Evolutionary conservation across 2,888 invertebrate genomes (phyloP), one percentile per base, ranked within the genome.

Genomic region (Entomobrya proxima): DNA sequence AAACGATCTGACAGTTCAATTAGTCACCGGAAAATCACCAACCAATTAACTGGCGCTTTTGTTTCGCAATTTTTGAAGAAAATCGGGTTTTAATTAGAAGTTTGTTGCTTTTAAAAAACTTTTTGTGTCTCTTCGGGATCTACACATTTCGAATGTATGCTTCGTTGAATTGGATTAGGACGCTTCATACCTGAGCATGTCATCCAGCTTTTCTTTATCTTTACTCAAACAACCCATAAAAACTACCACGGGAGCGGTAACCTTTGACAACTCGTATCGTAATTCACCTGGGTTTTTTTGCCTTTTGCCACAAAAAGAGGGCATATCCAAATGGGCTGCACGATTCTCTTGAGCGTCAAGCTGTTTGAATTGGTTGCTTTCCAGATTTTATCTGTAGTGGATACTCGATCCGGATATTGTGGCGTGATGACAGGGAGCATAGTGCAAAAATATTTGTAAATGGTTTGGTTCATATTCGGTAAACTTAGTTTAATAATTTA

Each of bases 331-430:
- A 24, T n/a, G 15, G 74, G 82, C 6, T 18, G 50, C 9, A 47
- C 80, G 24, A 75, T 37, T 15, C 82, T 18, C 0, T n/a, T n/a
- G n/a, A n/a, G n/a, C n/a, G n/a, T 82, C 82, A 82, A 61, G 75
- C 21, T 82, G 61, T 18, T 75, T 74, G 27, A 82, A 82, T 7
- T 44, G 24, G 27, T 61, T 61, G 2, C 61, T 7, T 2, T 75
- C 47, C 0, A 75, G 27, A 24, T 75, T 74, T 75, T 82, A 75
- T 24, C 74, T 61, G n/a, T 61, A 82, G 44, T 82, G 82, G 0
- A 82, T 0, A 75, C 82, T 32, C 82, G 27, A 35, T 82, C 82
- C 0, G 82, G 82, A 50, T 75, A 82, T 35, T 82, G 82, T 21
- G 40, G 18, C 4, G 47, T 75, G 35, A 75, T 61, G 0, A 82